Conservation (phyloP, 2,113 vertebrate genomes). For the Hymenochirus boettgeri region DNA sequence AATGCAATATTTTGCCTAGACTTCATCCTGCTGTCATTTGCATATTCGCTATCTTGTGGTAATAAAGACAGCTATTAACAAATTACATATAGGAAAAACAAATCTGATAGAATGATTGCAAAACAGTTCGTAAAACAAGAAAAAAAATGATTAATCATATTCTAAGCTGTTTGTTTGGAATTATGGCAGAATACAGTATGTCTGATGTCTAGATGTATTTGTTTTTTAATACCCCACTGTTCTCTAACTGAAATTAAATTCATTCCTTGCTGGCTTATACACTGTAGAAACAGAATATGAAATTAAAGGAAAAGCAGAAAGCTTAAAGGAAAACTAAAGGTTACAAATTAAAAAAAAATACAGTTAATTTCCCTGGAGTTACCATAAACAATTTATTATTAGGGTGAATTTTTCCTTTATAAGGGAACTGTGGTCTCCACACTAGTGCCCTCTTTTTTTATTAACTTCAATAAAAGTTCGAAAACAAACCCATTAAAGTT, state of each 20-base stretch:
- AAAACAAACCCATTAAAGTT: too few species aligned
- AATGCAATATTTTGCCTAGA: conserved; percentile 11
- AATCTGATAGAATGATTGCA: background rate
- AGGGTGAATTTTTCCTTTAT: too few species aligned
- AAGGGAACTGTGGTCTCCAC: too few species aligned
- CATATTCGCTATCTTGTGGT: background rate
- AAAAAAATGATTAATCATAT: background rate
- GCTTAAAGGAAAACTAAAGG: background rate
- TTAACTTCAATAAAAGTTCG: too few species aligned
- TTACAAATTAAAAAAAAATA: too few species aligned
- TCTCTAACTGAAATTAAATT: background rate
- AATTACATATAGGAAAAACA: background rate
- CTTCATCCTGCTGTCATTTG: conserved; percentile 3
- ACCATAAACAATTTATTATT: too few species aligned
- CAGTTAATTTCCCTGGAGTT: too few species aligned
- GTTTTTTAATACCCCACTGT: background rate
- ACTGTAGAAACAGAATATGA: too few species aligned
- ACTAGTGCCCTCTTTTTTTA: too few species aligned
- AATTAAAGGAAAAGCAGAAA: too few species aligned
- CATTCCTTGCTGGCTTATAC: too few species aligned
- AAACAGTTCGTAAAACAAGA: background rate
- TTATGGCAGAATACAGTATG: background rate
- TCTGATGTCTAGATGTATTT: background rate
- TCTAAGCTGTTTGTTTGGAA: background rate
- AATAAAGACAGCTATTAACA: background rate